A percentile compares a stretch with the other conserved stretches of the same genome.
Conservation (phyloP, 2,797 vertebrate species). For the Chaetophractus vellerosus region DNA sequence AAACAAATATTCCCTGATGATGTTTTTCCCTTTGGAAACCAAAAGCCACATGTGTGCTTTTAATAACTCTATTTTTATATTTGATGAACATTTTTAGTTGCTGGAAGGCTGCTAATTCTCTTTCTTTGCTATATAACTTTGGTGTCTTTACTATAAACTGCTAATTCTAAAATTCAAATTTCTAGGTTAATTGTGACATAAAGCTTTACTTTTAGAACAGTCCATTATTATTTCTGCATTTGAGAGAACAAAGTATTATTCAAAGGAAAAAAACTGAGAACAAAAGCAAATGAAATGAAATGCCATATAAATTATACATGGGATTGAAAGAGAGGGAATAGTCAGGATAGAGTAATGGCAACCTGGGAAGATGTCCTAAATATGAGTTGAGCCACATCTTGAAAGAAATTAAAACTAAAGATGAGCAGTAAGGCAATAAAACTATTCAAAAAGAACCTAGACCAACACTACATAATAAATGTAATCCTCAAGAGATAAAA, state of each 20-base stretch:
- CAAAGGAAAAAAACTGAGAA: background rate
- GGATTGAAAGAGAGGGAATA: background rate
- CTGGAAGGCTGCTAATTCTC: background rate
- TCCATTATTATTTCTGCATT: background rate
- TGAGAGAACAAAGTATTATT: background rate
- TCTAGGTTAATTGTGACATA: background rate
- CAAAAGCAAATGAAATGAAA: background rate
- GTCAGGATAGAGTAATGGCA: accelerated
- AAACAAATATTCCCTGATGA: background rate
- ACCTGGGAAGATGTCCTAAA: background rate
- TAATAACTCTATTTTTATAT: background rate
- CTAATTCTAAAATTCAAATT: background rate
- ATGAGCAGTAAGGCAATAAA: background rate
- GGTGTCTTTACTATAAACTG: background rate
- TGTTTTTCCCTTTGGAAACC: background rate
- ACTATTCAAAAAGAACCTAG: background rate
- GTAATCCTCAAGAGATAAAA: background rate
- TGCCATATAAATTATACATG: background rate
- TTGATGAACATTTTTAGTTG: background rate
- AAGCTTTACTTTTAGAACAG: background rate
- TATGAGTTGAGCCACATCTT: background rate
- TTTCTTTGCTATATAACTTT: background rate
- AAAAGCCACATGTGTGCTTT: background rate
- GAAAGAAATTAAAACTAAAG: background rate
- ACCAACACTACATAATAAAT: background rate